Evolutionary conservation across 2,888 invertebrate genomes (phyloP).

Genomic region (Cosmorhoe ocellata): DNA sequence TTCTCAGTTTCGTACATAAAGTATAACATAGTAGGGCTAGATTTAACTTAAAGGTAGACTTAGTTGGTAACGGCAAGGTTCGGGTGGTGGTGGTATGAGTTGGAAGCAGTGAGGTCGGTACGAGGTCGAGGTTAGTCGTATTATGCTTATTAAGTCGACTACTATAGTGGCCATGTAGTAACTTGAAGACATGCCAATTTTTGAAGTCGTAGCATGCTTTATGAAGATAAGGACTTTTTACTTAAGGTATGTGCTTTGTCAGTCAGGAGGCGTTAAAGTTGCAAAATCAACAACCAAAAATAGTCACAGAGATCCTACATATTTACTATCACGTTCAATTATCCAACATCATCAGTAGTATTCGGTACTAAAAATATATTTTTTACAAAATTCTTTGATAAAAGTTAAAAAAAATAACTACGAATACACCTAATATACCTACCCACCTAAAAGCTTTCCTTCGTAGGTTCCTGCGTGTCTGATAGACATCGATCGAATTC

Average conservation of each 20-base stretch:
- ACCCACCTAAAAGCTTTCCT: too few relatives aligned
- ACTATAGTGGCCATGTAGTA: constrained; percentile 31
- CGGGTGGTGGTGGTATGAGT: constrained; percentile 47
- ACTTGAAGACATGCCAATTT: constrained; percentile 36
- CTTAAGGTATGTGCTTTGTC: background rate
- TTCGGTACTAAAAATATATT: too few relatives aligned
- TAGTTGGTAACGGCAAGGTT: constrained; percentile 34
- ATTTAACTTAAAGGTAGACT: background rate
- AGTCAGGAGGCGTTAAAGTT: background rate
- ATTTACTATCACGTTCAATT: too few relatives aligned
- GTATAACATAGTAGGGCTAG: too few relatives aligned
- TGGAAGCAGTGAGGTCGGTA: constrained; percentile 36
- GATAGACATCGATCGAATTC: constrained; percentile 26
- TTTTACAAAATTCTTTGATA: too few relatives aligned
- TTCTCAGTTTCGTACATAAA: too few relatives aligned
- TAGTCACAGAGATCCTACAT: too few relatives aligned
- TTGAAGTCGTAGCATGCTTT: constrained; percentile 4
- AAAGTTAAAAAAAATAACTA: too few relatives aligned
- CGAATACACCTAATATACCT: too few relatives aligned
- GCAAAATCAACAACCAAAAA: too few relatives aligned
- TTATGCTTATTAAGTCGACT: constrained; percentile 38
- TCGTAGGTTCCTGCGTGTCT: too few relatives aligned
- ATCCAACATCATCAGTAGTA: too few relatives aligned
- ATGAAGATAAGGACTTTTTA: constrained; percentile 11
- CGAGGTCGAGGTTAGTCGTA: constrained; percentile 54